Base-by-base conservation (phyloP, 2,888 invertebrate genomes). In the Phoenoteleia sp. region DNA sequence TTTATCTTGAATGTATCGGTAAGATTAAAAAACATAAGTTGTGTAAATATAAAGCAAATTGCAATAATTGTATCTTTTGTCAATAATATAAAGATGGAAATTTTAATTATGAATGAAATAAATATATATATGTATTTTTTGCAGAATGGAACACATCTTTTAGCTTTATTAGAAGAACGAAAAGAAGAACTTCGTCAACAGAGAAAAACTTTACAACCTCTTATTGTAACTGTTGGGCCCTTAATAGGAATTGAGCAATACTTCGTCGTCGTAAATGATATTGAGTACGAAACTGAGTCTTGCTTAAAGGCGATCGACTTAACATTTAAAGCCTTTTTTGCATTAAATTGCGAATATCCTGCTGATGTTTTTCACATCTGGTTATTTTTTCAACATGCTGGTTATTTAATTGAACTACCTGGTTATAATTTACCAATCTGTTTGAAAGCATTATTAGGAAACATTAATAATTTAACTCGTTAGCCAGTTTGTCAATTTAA, bases 1-100 rank as follows among this genome's bases (percentile, higher is more conserved):
- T 74, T 74, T 25, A 52, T 74, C 39, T 52, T 74, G 25, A 74
- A 74, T 52, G 47, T 62, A 11, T 25, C 62, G 58, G 71, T 58
- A 71, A 58, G 6, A 19, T 49, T 36, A 11, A 33, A 3, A 45
- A 45, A 45, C 11, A 45, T 15, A 9, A 5, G 15, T 15, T 45
- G 15, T 45, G 45, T 15, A 45, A 15, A 45, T 45, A 45, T 15
- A 45, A 45, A 45, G 15, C 2, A 4, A 45, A 45, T 45, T 45
- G 11, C 17, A 45, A 1, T 45, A 45, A 15, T 45, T 45, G 15
- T 15, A 45, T 9, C 45, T 45, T 45, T 45, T 45, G 11, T 45
- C 45, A 45, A 45, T 45, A 45, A 45, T 45, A 15, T 15, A 19
- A 45, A 45, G 9, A 15, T 17, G 15, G 15, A 45, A 15, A 45